Evolutionary conservation across 2,797 vertebrate species (phyloP).

Genomic region (Danio tinwini): DNA sequence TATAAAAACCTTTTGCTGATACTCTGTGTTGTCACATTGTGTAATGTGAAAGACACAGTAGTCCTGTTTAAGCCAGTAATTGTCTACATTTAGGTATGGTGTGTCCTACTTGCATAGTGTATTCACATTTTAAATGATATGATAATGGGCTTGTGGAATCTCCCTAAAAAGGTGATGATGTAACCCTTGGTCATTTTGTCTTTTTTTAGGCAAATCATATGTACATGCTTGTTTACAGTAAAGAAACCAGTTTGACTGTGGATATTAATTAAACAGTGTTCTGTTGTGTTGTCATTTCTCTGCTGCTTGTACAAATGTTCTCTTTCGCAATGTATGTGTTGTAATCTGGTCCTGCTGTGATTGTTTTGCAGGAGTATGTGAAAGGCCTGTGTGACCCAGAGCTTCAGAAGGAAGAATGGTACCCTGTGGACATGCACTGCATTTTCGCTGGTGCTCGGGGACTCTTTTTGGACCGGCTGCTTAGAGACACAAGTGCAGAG

Average conservation of each 20-base stretch:
- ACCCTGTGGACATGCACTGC: conserved; percentile 97
- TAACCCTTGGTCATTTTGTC: conserved; percentile 9
- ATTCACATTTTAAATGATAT: not conserved
- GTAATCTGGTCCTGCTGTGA: conserved; percentile 17
- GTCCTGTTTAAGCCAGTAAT: not conserved
- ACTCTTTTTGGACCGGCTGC: conserved; percentile 89
- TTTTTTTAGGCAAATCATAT: not conserved
- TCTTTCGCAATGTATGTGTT: conserved; percentile 4
- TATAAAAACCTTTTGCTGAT: not conserved
- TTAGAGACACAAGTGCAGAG: conserved; percentile 92
- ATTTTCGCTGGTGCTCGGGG: conserved; percentile 90
- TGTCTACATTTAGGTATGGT: not conserved
- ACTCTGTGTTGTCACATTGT: not conserved
- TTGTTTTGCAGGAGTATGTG: conserved; percentile 86
- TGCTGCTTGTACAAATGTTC: not conserved
- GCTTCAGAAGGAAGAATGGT: conserved; percentile 86
- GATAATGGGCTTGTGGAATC: not conserved
- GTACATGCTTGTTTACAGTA: not conserved
- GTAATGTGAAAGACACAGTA: not conserved
- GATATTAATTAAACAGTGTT: not conserved
- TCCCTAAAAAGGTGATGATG: not conserved
- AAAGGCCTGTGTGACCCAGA: conserved; percentile 96
- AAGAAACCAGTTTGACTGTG: not conserved
- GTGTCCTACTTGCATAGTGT: not conserved
- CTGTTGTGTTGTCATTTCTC: not conserved